Evolutionary conservation across 2,797 vertebrate species (phyloP).

Genomic region (Megalops cyprinoides): DNA sequence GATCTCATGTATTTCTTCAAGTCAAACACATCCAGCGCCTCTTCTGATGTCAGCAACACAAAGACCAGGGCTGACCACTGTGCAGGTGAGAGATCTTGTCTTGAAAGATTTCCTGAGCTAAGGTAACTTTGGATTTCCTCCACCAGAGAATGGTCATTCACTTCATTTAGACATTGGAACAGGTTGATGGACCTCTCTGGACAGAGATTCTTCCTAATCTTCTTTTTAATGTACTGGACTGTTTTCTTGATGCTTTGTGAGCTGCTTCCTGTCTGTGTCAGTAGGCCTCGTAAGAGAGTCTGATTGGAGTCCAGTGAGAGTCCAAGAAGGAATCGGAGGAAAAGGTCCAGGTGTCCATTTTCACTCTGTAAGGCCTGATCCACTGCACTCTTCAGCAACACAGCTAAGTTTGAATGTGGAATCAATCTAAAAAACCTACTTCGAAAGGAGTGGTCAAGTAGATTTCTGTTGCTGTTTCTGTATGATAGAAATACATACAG

Average conservation of each 20-base stretch:
- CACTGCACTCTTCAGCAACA: constrained; percentile 31
- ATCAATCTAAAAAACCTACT: too few species aligned
- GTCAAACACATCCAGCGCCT: constrained; percentile 33
- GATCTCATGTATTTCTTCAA: constrained; percentile 31
- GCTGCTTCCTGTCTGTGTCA: constrained; percentile 17
- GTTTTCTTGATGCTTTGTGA: constrained; percentile 30
- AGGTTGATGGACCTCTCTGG: constrained; percentile 43
- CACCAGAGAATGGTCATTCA: constrained; percentile 34
- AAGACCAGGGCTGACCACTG: constrained; percentile 45
- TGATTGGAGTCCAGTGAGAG: constrained; percentile 46
- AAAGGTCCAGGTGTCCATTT: constrained; percentile 41
- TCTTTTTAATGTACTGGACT: constrained; percentile 33
- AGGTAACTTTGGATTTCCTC: constrained; percentile 33
- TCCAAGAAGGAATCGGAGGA: constrained; percentile 44
- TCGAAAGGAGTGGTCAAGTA: neutral
- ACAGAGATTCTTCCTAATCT: constrained; percentile 28
- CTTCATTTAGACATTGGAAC: constrained; percentile 37
- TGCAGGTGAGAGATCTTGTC: neutral
- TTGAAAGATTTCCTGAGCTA: neutral
- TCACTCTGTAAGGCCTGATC: constrained; percentile 27
- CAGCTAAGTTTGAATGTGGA: neutral
- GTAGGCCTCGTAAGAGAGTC: constrained; percentile 28
- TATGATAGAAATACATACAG: constrained; percentile 42
- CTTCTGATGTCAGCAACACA: constrained; percentile 36
- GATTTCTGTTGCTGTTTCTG: neutral